Conservation (phyloP, 2,113 vertebrate species). For the Stegastes partitus region DNA sequence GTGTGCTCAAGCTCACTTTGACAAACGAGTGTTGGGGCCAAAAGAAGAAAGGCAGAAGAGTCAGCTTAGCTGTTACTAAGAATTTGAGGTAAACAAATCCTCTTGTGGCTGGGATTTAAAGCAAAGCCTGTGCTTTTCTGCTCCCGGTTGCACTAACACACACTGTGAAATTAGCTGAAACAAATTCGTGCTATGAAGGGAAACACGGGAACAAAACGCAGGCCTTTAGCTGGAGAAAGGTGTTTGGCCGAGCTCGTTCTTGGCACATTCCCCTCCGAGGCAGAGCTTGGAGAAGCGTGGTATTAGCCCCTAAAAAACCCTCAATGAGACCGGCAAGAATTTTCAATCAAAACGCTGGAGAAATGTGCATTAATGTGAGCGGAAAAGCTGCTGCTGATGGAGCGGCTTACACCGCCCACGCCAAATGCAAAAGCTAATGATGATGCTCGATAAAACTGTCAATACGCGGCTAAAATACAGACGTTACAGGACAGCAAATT, state of each 20-base stretch:
- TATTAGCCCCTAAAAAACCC: slow-evolving; percentile 29
- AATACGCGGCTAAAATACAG: slow-evolving; percentile 42
- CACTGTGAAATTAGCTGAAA: slow-evolving; percentile 67
- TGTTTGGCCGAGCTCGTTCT: slow-evolving; percentile 39
- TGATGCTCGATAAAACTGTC: slow-evolving; percentile 39
- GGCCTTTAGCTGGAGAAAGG: slow-evolving; percentile 46
- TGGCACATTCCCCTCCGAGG: slow-evolving; percentile 36
- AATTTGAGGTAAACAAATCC: slow-evolving; percentile 75
- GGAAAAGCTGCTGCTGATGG: slow-evolving; percentile 21
- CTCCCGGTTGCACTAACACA: slow-evolving; percentile 53
- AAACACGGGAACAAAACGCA: slow-evolving; percentile 48
- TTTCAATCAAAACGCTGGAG: slow-evolving; percentile 23
- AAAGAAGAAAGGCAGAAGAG: slow-evolving; percentile 59
- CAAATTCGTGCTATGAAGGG: slow-evolving; percentile 62
- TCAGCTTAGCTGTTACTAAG: slow-evolving; percentile 61
- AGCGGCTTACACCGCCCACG: slow-evolving; percentile 28
- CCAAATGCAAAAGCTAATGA: slow-evolving; percentile 33
- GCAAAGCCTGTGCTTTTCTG: slow-evolving; percentile 64
- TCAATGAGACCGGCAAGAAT: slow-evolving; percentile 26
- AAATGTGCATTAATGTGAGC: slow-evolving; percentile 10
- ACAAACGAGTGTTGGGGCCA: slow-evolving; percentile 45
- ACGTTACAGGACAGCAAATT: slow-evolving; percentile 27
- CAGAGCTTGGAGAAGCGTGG: slow-evolving; percentile 12
- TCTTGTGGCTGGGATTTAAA: slow-evolving; percentile 71
- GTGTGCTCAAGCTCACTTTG: slow-evolving; percentile 52